phyloP scores from a whole-genome alignment of 2,888 invertebrate species.

The Eupithecia vulgata region DNA sequence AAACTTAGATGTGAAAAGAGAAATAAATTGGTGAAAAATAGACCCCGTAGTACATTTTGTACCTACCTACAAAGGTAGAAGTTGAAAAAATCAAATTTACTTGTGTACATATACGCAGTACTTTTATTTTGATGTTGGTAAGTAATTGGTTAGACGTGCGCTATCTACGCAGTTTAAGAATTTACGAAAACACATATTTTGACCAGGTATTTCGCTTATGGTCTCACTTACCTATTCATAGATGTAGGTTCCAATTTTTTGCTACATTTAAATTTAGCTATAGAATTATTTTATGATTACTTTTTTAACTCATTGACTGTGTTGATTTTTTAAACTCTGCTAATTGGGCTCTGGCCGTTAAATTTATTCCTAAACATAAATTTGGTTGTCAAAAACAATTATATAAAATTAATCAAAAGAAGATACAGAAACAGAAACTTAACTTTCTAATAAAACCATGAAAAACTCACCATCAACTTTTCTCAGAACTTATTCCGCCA shows the following conservation, averaged over 20 bases:
- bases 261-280: background rate
- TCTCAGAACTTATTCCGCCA: background rate
- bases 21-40: background rate
- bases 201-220: background rate
- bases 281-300: background rate
- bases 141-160: too few relatives aligned
- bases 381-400: background rate
- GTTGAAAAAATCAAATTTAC: too few relatives aligned
- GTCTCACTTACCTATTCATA: background rate
- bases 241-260: background rate
- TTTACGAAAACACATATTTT: background rate
- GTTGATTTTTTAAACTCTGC: background rate
- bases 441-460: background rate
- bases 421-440: background rate
- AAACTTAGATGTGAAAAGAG: background rate
- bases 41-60: too few relatives aligned
- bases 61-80: too few relatives aligned
- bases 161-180: too few relatives aligned
- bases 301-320: too few relatives aligned
- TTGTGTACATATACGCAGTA: too few relatives aligned
- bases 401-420: background rate
- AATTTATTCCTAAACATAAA: background rate
- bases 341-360: background rate
- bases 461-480: conserved; percentile 30
- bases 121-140: background rate